Conservation (phyloP, 1,140 invertebrate species). For the Physella acuta region DNA sequence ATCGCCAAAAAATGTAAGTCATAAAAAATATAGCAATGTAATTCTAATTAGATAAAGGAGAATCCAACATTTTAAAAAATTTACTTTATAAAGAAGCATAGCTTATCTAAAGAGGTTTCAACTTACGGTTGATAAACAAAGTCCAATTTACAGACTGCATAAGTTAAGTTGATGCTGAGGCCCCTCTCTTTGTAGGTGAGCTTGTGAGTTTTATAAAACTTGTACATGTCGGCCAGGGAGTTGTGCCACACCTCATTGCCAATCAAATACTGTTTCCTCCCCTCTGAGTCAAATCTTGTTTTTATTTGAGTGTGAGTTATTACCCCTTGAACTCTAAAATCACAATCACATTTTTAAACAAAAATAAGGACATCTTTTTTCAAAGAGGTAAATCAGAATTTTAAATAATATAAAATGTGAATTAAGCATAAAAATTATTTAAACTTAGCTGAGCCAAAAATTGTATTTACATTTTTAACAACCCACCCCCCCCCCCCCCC, state of each 20-base stretch:
- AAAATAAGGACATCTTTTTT: too few relatives aligned
- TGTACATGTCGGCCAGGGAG: conserved; percentile 23
- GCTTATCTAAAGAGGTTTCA: neutral
- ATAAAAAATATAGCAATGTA: too few relatives aligned
- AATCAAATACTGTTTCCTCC: conserved; percentile 17
- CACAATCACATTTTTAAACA: too few relatives aligned
- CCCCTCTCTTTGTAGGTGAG: conserved; percentile 24
- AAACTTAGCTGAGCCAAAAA: too few relatives aligned
- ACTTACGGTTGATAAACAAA: conserved; percentile 17
- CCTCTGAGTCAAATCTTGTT: neutral
- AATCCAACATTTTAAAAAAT: neutral
- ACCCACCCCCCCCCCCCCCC: too few relatives aligned
- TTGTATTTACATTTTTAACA: too few relatives aligned
- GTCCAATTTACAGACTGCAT: conserved; percentile 24
- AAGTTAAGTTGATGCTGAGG: conserved; percentile 17
- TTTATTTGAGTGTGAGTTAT: conserved; percentile 19
- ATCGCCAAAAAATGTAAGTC: too few relatives aligned
- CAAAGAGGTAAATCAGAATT: too few relatives aligned
- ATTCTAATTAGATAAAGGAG: neutral
- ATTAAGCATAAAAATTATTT: too few relatives aligned
- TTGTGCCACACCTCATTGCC: conserved; percentile 29
- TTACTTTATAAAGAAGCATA: neutral
- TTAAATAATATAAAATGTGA: too few relatives aligned
- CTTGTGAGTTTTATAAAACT: conserved; percentile 26
- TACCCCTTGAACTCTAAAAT: too few relatives aligned